Base-by-base conservation (phyloP, 2,888 invertebrate species). In the Eudasyphora cyanicolor region DNA sequence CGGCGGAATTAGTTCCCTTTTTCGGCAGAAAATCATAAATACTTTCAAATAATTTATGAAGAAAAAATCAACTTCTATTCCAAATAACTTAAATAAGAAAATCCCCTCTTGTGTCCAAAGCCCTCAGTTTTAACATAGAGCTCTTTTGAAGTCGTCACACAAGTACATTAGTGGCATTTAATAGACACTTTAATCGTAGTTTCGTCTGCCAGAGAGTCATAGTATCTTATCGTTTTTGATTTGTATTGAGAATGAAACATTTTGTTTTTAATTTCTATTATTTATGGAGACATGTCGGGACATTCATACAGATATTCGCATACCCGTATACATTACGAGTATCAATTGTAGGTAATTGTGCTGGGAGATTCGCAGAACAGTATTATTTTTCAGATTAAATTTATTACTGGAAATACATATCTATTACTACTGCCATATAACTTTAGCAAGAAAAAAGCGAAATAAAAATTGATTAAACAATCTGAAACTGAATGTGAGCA, bases 401-500 rank as follows among this genome's bases (percentile, higher is more conserved):
- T 45, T 45, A n/a, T 38, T 38, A n/a, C 17, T 5, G 17, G 51
- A 54, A 54, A 54, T 21, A 21, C 21, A 7, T 24, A 12, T 21
- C 24, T 51, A 21, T 6, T n/a, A 12, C 12, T 45, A 45, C 10
- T 38, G 5, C 3, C n/a, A 10, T 45, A 38, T 14, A 10, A 54
- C 24, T 5, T 17, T 6, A 21, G 7, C 51, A 19, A 60, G 24
- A 60, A 29, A 60, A 60, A 0, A 29, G 60, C n/a, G 29, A 32
- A 60, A 60, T n/a, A 5, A 19, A 60, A 60, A n/a, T 60, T 60
- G 19, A 60, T 45, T 45, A 45, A 45, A 45, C 14, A n/a, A n/a
- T 45, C n/a, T n/a, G n/a, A n/a, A n/a, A n/a, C n/a, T n/a, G n/a
- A n/a, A n/a, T n/a, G n/a, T n/a, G n/a, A n/a, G n/a, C n/a, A n/a